Conservation (phyloP, 2,113 vertebrate species). For the Micronycteris hirsuta region DNA sequence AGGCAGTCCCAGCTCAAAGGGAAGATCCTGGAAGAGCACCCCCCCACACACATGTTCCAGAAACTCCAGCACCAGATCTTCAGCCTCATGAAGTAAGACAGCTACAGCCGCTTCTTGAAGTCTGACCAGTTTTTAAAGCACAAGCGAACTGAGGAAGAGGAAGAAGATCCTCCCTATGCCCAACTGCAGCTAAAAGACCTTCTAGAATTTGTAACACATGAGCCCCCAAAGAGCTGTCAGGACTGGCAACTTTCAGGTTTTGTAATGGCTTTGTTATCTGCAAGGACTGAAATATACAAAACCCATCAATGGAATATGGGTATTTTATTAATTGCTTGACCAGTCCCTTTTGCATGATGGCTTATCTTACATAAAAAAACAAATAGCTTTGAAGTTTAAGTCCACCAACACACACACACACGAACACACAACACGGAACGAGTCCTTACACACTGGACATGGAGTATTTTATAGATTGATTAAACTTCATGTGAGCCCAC, state of each 20-base stretch:
- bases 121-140: slow-evolving; percentile 84
- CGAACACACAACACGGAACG: not conserved
- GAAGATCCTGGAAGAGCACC: too few species aligned
- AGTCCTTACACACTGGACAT: slow-evolving; percentile 56
- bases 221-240: slow-evolving; percentile 21
- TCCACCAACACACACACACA: not conserved
- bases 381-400: slow-evolving; percentile 55
- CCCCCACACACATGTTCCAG: too few species aligned
- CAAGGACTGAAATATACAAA: slow-evolving; percentile 70
- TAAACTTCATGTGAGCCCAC: too few species aligned
- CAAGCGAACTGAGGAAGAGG: slow-evolving; percentile 80
- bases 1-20: too few species aligned
- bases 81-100: slow-evolving; percentile 88
- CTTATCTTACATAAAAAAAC: slow-evolving; percentile 62
- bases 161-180: slow-evolving; percentile 74
- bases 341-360: slow-evolving; percentile 77
- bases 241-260: not conserved
- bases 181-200: slow-evolving; percentile 84
- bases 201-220: slow-evolving; percentile 87
- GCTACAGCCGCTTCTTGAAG: slow-evolving; percentile 88
- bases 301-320: slow-evolving; percentile 55
- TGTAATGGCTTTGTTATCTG: slow-evolving; percentile 63
- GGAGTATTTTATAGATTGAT: slow-evolving; percentile 29
- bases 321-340: slow-evolving; percentile 78
- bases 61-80: slow-evolving; percentile 78